Evolutionary conservation across 2,888 invertebrate genomes (phyloP).

Genomic region (Ochropacha duplaris): DNA sequence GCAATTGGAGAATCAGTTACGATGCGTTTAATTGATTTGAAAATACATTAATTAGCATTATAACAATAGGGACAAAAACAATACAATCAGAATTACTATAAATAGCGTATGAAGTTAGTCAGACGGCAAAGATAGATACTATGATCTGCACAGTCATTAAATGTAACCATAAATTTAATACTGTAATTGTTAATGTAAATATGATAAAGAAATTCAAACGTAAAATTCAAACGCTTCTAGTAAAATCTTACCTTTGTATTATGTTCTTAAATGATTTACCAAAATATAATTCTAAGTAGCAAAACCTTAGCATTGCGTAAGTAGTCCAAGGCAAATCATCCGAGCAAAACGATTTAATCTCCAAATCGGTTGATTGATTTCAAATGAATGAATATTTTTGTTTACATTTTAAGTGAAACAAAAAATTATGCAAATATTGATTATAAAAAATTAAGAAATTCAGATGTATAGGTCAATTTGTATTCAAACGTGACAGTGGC

Average conservation of each 20-base stretch:
- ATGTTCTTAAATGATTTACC: not conserved
- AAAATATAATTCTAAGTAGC: slow-evolving; percentile 14
- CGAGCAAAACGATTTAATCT: slow-evolving; percentile 49
- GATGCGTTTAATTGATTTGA: not conserved
- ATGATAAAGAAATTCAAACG: not conserved
- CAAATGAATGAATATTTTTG: slow-evolving; percentile 16
- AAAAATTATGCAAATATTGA: not conserved
- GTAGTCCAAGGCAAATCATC: slow-evolving; percentile 66
- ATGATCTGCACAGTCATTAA: not conserved
- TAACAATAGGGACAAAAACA: not conserved
- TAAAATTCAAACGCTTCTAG: no score
- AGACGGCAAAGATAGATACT: not conserved
- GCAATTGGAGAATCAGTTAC: not conserved
- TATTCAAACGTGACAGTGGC: no score
- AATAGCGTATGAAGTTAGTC: not conserved
- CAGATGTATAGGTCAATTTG: not conserved
- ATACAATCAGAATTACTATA: not conserved
- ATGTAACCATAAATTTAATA: not conserved
- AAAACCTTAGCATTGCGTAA: slow-evolving; percentile 51
- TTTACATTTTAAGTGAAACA: slow-evolving; percentile 1
- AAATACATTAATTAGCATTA: not conserved
- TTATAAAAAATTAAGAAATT: not conserved
- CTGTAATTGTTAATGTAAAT: not conserved
- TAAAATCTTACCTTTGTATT: not conserved
- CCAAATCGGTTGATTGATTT: slow-evolving; percentile 39